These are phyloP conservation scores for Lacanobia oleracea DNA, from an alignment of 2,888 invertebrate species.

Conservation along the genomic window DNA sequence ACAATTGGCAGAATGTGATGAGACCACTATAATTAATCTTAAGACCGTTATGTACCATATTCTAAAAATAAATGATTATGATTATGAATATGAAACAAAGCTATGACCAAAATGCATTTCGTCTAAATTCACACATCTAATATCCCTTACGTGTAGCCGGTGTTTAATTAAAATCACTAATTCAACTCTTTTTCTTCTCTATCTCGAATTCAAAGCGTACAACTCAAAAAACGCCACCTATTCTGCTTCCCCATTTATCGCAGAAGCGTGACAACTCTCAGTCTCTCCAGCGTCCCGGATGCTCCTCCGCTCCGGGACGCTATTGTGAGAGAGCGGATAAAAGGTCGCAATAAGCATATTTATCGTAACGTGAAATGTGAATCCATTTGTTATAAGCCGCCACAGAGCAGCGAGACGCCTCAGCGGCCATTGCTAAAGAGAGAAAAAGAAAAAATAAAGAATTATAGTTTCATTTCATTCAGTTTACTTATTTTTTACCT, in stretches of 20 bases:
- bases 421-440: background rate
- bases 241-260: slow-evolving; percentile 12
- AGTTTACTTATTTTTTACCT: too few relatives aligned
- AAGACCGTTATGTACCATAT: too few relatives aligned
- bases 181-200: background rate
- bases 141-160: too few relatives aligned
- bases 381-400: slow-evolving; percentile 59
- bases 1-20: too few relatives aligned
- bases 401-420: background rate
- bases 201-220: background rate
- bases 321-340: slow-evolving; percentile 58
- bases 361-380: slow-evolving; percentile 63
- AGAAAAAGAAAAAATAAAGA: too few relatives aligned
- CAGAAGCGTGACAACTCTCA: slow-evolving; percentile 19
- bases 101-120: too few relatives aligned
- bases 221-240: background rate
- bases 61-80: too few relatives aligned
- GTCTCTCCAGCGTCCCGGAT: slow-evolving; percentile 17
- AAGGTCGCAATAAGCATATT: slow-evolving; percentile 66
- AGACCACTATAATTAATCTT: too few relatives aligned
- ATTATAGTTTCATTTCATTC: too few relatives aligned
- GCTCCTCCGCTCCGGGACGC: slow-evolving; percentile 11
- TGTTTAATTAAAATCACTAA: too few relatives aligned
- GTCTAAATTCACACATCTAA: too few relatives aligned
- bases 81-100: too few relatives aligned